Base-by-base conservation (phyloP, 2,888 invertebrate genomes). In the Gryllus longicercus region DNA sequence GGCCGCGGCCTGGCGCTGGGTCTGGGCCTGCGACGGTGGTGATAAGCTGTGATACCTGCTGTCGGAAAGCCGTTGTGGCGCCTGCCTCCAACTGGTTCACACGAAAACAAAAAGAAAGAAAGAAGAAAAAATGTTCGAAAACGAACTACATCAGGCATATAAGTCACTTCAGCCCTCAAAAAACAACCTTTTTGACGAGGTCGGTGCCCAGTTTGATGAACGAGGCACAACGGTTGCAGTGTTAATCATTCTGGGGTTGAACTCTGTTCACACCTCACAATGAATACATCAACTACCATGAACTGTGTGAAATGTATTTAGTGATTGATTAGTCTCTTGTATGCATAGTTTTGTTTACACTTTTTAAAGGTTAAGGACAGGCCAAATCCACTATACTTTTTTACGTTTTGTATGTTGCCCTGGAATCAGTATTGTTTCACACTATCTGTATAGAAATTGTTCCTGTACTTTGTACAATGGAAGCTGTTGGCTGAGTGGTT, bases 391-490 rank as follows among this genome's bases (percentile, higher is more conserved):
- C 63, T 63, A 63, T 63, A 63, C 63, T 76, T 76, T 76, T 76
- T 76, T 25, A 23, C 23, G 76, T 76, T 76, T 76, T 76, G 76
- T 76, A 76, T 76, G 23, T 25, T 76, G 16, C 76, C 76, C 23
- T 23, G 23, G 23, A 76, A 76, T 76, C 76, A 76, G 76, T 76
- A 76, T 76, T 76, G 76, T 76, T 76, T 63, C 63, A 63, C 63
- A 63, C 63, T 63, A 63, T 63, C 63, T 63, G 12, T 63, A n/a
- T 63, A 63, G 63, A 63, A 63, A 63, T 63, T 63, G 63, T 63
- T 63, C 63, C 63, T 63, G 63, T 63, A 63, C 63, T 63, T 63
- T 63, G 63, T 63, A 63, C 63, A 63, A 63, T n/a, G 63, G 63
- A 63, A 63, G 63, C 63, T 63, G 63, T 63, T 63, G 63, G 63